Base-by-base conservation (phyloP, 1,140 invertebrate species). In the Zaprionus capensis region DNA sequence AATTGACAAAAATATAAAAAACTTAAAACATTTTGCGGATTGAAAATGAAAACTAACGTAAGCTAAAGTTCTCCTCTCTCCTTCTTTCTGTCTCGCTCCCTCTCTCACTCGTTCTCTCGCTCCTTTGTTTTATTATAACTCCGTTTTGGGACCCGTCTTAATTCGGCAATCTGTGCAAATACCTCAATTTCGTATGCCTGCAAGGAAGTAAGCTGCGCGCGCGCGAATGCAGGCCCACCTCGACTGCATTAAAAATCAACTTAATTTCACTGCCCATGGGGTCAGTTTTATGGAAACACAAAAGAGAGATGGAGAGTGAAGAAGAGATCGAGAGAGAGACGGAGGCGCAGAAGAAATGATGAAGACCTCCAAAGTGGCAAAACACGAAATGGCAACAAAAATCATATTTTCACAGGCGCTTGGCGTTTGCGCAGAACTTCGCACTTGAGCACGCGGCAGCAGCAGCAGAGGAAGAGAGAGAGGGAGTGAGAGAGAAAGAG, bases 401-500 rank as follows among this genome's bases (percentile, higher is more conserved):
- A 87, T 90, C 85, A 90, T 90, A 90, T 90, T 90, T 90, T 90
- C 85, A 82, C 86, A 90, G 85, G 85, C 85, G 85, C 85, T 90
- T 91, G 85, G 79, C 86, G 85, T 90, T 90, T 90, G 85, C 85
- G 86, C 85, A 88, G 82, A 90, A 91, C 85, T 90, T 90, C 85
- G 81, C 85, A 90, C 85, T 90, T 90, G 85, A 85, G 63, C 73
- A 79, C 70, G 70, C 70, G 63, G 75, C 71, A 51, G n/a, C 53
- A 59, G 49, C 31, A 34, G 9, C 31, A 34, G 44, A 20, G 59
- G 4, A 11, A 31, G 12, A 53, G 28, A 26, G 36, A 57, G 17
- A 44, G 38, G 20, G 53, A 20, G 58, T 2, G 14, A 22, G 9
- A 44, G 36, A 20, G 2, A 26, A 24, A 56, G 34, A 1, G 15